These are phyloP conservation scores for Paedocypris micromegethes DNA, from an alignment of 2,797 vertebrate species.

Conservation along the genomic window DNA sequence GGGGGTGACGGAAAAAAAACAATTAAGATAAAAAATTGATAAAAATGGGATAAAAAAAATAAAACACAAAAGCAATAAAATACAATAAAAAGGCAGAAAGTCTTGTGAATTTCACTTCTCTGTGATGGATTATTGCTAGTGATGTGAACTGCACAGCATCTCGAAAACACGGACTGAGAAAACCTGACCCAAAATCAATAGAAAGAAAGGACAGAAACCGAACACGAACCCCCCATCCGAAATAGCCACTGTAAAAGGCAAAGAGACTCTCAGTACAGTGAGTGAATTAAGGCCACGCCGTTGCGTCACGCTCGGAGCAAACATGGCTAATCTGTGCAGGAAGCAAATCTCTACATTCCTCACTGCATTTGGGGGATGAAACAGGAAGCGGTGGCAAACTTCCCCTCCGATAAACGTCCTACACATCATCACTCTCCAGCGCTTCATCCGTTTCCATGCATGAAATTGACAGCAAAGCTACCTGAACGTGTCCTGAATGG, in stretches of 20 bases:
- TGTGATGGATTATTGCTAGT: too few species aligned
- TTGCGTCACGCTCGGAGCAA: constrained; percentile 23
- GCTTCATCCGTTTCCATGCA: too few species aligned
- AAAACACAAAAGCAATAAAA: too few species aligned
- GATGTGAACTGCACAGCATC: too few species aligned
- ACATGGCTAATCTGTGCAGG: constrained; percentile 36
- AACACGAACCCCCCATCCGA: not conserved
- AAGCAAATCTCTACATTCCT: constrained; percentile 36
- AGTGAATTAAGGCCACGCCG: constrained; percentile 20
- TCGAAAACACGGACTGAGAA: too few species aligned
- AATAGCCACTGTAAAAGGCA: not conserved
- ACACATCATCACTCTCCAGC: not conserved
- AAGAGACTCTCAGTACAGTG: constrained; percentile 10
- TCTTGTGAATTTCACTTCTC: too few species aligned
- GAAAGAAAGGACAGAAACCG: not conserved
- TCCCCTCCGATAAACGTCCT: not conserved
- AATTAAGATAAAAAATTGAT: too few species aligned
- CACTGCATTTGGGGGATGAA: constrained; percentile 12
- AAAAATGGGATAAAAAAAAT: too few species aligned
- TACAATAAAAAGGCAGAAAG: too few species aligned
- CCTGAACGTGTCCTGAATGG: too few species aligned
- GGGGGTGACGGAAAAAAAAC: too few species aligned
- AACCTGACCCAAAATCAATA: not conserved
- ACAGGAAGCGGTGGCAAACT: constrained; percentile 23
- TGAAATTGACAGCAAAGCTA: too few species aligned